Conservation (phyloP, 2,113 vertebrate species). For the Embiotoca jacksoni region DNA sequence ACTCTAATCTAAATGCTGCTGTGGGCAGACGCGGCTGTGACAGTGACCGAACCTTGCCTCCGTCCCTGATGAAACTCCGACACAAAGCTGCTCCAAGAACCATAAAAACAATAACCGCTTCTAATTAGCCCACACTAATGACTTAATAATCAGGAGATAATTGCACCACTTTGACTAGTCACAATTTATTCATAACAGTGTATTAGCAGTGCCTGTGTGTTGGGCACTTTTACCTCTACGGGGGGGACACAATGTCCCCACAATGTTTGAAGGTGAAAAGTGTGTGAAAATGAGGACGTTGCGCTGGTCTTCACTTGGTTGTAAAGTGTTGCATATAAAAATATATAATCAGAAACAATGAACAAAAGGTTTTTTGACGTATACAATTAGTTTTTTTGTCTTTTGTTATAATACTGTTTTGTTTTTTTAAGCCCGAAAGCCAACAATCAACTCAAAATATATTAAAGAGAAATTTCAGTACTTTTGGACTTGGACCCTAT, state of each 20-base stretch:
- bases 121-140: conserved; percentile 67
- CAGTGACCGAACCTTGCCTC: conserved; percentile 41
- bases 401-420: no score
- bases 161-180: conserved; percentile 59
- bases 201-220: conserved; percentile 1
- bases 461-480: no score
- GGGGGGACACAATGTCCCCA: not conserved
- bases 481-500: no score
- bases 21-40: not conserved
- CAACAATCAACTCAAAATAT: no score
- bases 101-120: conserved; percentile 66
- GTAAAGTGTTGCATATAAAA: not conserved
- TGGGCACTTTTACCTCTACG: not conserved
- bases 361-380: no score
- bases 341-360: no score
- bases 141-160: conserved; percentile 67
- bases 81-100: conserved; percentile 45
- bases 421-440: no score
- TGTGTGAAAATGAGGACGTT: not conserved
- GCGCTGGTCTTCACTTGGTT: no score
- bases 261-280: conserved; percentile 42
- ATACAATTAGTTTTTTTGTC: not conserved
- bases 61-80: conserved; percentile 35
- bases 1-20: no score
- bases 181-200: conserved; percentile 33